These are phyloP conservation scores for Oenanthe oenanthe DNA, from an alignment of 2,113 vertebrate species.

Conservation along the genomic window DNA sequence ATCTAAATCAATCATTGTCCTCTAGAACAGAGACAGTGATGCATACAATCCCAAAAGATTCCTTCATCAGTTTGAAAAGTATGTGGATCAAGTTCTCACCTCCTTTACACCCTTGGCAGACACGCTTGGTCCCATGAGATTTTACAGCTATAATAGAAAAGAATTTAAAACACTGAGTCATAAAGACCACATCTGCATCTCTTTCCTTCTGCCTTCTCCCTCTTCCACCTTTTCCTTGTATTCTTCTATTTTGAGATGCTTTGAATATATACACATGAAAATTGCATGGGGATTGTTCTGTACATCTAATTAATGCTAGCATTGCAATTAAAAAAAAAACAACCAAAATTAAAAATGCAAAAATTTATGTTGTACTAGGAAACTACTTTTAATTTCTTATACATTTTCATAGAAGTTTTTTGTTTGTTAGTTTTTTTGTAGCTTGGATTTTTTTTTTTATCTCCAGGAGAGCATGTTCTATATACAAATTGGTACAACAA, in stretches of 20 bases:
- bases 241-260: not conserved
- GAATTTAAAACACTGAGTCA: not conserved
- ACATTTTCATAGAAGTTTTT: not conserved
- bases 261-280: not conserved
- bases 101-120: not conserved
- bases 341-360: not conserved
- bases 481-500: conserved; percentile 32
- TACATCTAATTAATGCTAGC: not conserved
- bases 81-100: not conserved
- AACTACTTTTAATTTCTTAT: not conserved
- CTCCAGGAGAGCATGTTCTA: not conserved
- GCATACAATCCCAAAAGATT: not conserved
- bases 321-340: not conserved
- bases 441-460: not conserved
- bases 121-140: not conserved
- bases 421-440: not conserved
- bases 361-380: not conserved
- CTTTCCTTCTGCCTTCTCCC: not conserved
- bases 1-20: conserved; percentile 40
- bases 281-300: not conserved
- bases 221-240: not conserved
- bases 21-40: conserved; percentile 1
- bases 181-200: not conserved
- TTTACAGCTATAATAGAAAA: not conserved
- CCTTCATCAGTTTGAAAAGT: not conserved